These are phyloP conservation scores for Aspidapion aeneum DNA, from an alignment of 2,888 invertebrate genomes.

Conservation along the genomic window DNA sequence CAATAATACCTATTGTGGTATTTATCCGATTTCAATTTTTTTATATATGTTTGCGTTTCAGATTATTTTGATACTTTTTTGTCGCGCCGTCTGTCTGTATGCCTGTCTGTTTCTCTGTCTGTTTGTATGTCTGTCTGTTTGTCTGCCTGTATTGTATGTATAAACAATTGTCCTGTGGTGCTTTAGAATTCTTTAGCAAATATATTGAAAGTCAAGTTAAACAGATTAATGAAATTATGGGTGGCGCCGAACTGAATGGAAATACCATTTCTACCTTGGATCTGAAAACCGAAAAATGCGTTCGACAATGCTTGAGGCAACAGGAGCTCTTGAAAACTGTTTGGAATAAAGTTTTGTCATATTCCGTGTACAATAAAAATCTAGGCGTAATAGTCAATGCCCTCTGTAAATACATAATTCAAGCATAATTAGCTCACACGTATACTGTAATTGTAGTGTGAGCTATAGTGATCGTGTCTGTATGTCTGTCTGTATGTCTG, in stretches of 20 bases:
- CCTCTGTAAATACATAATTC: conserved; percentile 62
- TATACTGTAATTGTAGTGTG: conserved; percentile 79
- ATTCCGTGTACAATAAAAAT: conserved; percentile 69
- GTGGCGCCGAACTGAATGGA: conserved; percentile 62
- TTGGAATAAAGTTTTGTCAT: conserved; percentile 82
- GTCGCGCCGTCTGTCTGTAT: too few species aligned
- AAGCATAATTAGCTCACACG: conserved; percentile 76
- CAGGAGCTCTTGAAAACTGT: conserved; percentile 80
- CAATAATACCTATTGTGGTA: too few species aligned
- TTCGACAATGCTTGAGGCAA: conserved; percentile 82
- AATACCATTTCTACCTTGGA: conserved; percentile 55
- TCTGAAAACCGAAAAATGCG: conserved; percentile 63
- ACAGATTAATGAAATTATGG: conserved; percentile 68
- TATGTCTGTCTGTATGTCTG: too few species aligned
- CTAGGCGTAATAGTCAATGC: conserved; percentile 54
- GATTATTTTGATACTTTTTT: too few species aligned
- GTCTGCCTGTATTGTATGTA: too few species aligned
- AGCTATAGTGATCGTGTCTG: too few species aligned
- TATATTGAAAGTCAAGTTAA: conserved; percentile 75
- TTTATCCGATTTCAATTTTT: too few species aligned
- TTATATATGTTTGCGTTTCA: too few species aligned
- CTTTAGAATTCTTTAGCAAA: conserved; percentile 62
- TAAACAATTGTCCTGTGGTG: conserved; percentile 64
- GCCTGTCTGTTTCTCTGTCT: too few species aligned
- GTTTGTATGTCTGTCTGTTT: too few species aligned